Evolutionary conservation across 1,140 invertebrate species (phyloP).

Genomic region (Prorops nasuta): DNA sequence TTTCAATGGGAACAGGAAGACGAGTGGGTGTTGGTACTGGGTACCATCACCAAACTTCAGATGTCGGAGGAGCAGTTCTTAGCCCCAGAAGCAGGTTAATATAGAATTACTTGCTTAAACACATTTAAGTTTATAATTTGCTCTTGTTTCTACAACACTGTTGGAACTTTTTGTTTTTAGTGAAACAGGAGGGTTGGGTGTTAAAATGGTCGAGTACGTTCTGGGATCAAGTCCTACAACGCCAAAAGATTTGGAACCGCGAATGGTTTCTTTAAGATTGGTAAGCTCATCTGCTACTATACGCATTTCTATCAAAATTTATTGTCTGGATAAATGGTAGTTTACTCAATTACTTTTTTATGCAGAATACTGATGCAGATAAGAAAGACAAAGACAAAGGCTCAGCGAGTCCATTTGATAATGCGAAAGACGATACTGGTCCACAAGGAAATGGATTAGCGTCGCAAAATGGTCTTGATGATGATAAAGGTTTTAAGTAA

Average conservation of each 20-base stretch:
- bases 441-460: slow-evolving; percentile 81
- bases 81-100: slow-evolving; percentile 54
- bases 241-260: slow-evolving; percentile 66
- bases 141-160: not conserved
- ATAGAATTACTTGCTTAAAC: not conserved
- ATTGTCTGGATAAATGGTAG: not conserved
- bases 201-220: slow-evolving; percentile 99
- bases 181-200: slow-evolving; percentile 81
- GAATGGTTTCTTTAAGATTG: slow-evolving; percentile 72
- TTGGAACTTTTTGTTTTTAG: slow-evolving; percentile 31
- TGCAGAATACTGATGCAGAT: slow-evolving; percentile 50
- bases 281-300: slow-evolving; percentile 44
- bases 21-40: slow-evolving; percentile 57
- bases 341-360: slow-evolving; percentile 13
- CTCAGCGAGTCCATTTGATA: slow-evolving; percentile 53
- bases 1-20: slow-evolving; percentile 68
- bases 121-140: not conserved
- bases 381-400: slow-evolving; percentile 58
- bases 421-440: slow-evolving; percentile 64
- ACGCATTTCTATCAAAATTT: not conserved
- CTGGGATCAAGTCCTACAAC: slow-evolving; percentile 86
- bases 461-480: slow-evolving; percentile 69
- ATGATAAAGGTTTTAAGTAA: slow-evolving; percentile 90
- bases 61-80: slow-evolving; percentile 52
- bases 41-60: slow-evolving; percentile 54